Conservation (phyloP, 2,888 invertebrate genomes). For the Macrophya alboannulata region DNA sequence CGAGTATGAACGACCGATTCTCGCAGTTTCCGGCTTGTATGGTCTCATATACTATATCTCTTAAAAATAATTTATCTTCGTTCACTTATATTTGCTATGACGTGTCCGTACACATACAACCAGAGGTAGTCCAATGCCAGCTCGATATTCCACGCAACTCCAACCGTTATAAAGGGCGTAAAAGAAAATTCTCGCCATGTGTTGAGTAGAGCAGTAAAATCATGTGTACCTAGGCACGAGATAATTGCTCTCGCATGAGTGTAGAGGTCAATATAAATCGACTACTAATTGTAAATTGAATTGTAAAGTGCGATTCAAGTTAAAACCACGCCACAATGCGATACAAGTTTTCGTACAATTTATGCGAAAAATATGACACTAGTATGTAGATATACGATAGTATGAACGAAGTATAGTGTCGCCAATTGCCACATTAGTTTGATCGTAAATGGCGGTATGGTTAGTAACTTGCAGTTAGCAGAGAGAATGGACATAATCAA, state of each 20-base stretch:
- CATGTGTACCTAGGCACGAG: neutral
- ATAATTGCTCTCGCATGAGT: neutral
- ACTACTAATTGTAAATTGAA: neutral
- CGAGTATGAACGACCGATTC: neutral
- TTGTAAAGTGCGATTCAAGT: neutral
- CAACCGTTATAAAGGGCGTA: too few relatives aligned
- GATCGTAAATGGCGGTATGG: constrained; percentile 30
- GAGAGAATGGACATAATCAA: constrained; percentile 80
- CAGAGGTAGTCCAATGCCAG: too few relatives aligned
- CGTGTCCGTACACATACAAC: neutral
- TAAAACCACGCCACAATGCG: neutral
- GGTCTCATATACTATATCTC: neutral
- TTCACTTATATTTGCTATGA: neutral
- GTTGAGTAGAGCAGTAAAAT: neutral
- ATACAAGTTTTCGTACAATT: neutral
- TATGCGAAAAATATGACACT: neutral
- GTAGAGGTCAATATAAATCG: neutral
- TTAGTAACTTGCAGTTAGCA: constrained; percentile 73
- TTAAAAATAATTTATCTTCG: neutral
- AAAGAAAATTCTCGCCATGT: too few relatives aligned
- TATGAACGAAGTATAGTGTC: constrained; percentile 21
- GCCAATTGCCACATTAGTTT: neutral
- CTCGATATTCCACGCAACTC: too few relatives aligned
- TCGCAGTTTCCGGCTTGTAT: neutral
- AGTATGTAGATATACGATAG: neutral